Conservation (phyloP, 1,140 invertebrate species). For the Cephus cinctus region DNA sequence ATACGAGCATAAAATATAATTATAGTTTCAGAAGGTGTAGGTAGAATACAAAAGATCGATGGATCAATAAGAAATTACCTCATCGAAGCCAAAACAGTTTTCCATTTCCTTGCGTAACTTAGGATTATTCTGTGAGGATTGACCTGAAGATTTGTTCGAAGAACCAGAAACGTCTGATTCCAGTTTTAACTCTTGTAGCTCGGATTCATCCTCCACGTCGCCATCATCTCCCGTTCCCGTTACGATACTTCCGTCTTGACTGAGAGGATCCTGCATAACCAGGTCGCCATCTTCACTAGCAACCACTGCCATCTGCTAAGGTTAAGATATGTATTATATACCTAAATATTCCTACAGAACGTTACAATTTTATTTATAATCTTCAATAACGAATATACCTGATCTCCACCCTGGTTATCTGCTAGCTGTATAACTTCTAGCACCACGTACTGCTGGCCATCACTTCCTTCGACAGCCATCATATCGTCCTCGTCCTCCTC, state of each 20-base stretch:
- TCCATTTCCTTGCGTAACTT: conserved; percentile 69
- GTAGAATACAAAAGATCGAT: conserved; percentile 3
- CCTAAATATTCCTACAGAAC: conserved; percentile 3
- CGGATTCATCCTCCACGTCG: conserved; percentile 43
- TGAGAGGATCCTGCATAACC: conserved; percentile 53
- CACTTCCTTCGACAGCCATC: conserved; percentile 69
- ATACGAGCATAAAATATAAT: background rate
- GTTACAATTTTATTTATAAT: background rate
- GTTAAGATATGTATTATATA: background rate
- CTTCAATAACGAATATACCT: conserved; percentile 28
- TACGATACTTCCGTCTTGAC: conserved; percentile 45
- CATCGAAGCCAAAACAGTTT: conserved; percentile 86
- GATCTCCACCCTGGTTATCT: conserved; percentile 61
- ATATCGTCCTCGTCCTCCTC: conserved; percentile 61
- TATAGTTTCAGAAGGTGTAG: background rate
- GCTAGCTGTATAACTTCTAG: conserved; percentile 81
- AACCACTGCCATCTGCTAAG: conserved; percentile 49
- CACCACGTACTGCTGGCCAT: conserved; percentile 84
- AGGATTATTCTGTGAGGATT: conserved; percentile 47
- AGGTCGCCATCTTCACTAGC: conserved; percentile 52
- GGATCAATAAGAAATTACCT: conserved; percentile 48
- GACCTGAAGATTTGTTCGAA: conserved; percentile 25
- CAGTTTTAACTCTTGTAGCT: conserved; percentile 41
- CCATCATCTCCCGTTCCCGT: conserved; percentile 37
- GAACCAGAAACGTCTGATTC: conserved; percentile 25